Evolutionary conservation across 2,888 invertebrate species (phyloP).

Genomic region (Acheta domesticus): DNA sequence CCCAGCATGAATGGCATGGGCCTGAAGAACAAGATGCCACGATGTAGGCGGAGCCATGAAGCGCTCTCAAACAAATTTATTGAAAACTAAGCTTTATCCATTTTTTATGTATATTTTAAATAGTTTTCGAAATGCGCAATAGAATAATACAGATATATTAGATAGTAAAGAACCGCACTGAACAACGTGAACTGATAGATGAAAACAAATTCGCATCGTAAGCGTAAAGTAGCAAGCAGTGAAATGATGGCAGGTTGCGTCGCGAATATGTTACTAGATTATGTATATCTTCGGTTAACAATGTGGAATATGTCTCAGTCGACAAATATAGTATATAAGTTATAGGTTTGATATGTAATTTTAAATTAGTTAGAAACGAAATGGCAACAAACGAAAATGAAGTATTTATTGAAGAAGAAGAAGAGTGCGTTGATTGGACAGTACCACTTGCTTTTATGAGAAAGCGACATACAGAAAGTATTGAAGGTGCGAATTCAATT

Average conservation of each 20-base stretch:
- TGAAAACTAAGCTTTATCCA: too few species aligned
- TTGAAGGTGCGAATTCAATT: conserved; percentile 62
- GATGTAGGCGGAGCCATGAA: too few species aligned
- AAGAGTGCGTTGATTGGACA: conserved; percentile 60
- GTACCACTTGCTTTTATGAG: conserved; percentile 70
- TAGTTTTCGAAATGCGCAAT: too few species aligned
- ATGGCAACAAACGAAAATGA: conserved; percentile 24
- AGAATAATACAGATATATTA: too few species aligned
- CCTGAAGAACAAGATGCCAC: too few species aligned
- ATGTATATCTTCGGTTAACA: conserved; percentile 11
- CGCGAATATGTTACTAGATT: neutral
- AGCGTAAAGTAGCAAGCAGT: neutral
- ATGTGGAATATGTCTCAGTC: neutral
- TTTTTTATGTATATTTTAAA: too few species aligned
- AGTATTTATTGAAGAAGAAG: conserved; percentile 41
- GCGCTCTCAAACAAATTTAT: too few species aligned
- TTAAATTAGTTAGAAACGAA: conserved; percentile 22
- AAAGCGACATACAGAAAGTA: conserved; percentile 69
- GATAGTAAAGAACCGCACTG: too few species aligned
- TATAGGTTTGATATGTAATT: neutral
- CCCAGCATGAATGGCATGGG: too few species aligned
- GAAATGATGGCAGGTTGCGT: conserved; percentile 23
- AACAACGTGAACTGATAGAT: too few species aligned
- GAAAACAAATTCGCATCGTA: neutral
- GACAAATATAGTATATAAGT: neutral